Percentiles rank a stretch among this genome's conserved stretches.
phyloP scores from a whole-genome alignment of 2,113 vertebrate species.

The Psammodynastes pulverulentus region DNA sequence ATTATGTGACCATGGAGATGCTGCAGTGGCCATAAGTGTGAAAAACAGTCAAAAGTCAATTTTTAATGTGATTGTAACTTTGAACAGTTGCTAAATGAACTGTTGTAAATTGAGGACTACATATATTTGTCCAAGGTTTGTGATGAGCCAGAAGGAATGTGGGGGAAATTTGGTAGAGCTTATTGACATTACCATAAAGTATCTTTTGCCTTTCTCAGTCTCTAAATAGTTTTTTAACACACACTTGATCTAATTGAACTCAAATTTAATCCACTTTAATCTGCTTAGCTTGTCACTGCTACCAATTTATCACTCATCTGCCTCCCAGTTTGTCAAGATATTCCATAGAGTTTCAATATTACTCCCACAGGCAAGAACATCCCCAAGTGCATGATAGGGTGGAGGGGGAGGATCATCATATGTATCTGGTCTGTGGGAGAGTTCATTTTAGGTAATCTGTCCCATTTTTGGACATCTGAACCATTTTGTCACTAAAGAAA shows the following conservation, averaged over 20 bases:
- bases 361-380: not conserved
- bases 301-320: not conserved
- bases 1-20: not conserved
- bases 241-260: not conserved
- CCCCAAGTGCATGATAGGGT: not conserved
- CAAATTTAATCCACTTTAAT: not conserved
- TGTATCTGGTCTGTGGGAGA: not conserved
- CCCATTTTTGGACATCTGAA: not conserved
- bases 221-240: not conserved
- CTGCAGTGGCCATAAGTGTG: not conserved
- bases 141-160: not conserved
- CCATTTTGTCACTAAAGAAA: not conserved
- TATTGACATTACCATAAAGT: not conserved
- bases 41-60: too few species aligned
- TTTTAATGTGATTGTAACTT: not conserved
- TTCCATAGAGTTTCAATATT: not conserved
- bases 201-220: not conserved
- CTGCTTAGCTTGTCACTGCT: not conserved
- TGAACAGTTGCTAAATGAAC: too few species aligned
- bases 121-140: not conserved
- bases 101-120: too few species aligned
- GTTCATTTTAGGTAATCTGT: not conserved
- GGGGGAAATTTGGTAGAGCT: not conserved
- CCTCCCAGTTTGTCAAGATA: not conserved
- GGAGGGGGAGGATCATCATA: not conserved